Base-by-base conservation (phyloP, 1,140 invertebrate species). In the Ostrea denselamellosa region DNA sequence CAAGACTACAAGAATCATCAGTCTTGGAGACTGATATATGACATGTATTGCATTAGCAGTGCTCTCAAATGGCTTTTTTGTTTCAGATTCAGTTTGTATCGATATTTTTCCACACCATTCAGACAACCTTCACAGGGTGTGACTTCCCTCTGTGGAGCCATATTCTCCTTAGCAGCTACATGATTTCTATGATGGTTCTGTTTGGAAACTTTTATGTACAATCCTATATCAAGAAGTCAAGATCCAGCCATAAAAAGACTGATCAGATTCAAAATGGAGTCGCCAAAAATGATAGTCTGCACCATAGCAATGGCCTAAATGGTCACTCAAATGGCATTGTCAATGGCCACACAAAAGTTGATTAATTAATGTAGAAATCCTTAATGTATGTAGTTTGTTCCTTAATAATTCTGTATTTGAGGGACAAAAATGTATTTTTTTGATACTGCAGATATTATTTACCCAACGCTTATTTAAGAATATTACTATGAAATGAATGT, bases 201-300 rank as follows among this genome's bases (percentile, higher is more conserved):
- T 96, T 96, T 92, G 92, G 94, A 53, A 95, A 95, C 91, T 96
- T 96, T 91, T 95, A 95, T 92, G 90, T 95, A 68, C 93, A 95
- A 85, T 93, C 95, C 3, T 95, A 95, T 87, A 92, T 93, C 83
- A 92, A 90, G 81, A 89, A 88, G 12, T 87, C 86, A 53, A 81
- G 77, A 14, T 77, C 34, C 22, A 22, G 25, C 17, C 28, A 81
- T 34, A 87, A 83, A 83, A 87, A 87, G 34, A n/a, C 81, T 58
- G 86, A 87, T 8, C 62, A 81, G 10, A 12, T n/a, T 86, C 53
- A 68, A n/a, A 86, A 86, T 86, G 85, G 85, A 9, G 22, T 19
- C 14, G 25, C 19, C 8, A 54, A 83, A 83, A 52, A 83, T 83
- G 25, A 25, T 25, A 71, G 68, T 71, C 22, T 71, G 8, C 22